Conservation (phyloP, 1,140 invertebrate species). For the Stegodyphus mimosarum region DNA sequence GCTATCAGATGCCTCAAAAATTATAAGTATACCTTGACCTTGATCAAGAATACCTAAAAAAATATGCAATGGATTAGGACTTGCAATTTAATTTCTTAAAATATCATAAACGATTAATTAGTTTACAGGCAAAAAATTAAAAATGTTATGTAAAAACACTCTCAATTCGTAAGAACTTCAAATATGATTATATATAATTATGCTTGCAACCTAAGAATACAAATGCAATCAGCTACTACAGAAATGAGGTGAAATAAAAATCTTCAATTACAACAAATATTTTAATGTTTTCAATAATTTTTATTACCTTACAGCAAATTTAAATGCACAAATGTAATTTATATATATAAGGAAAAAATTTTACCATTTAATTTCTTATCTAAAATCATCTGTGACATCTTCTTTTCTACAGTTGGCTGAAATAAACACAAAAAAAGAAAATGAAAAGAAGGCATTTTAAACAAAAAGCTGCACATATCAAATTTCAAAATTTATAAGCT, state of each 20-base stretch:
- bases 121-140: too few relatives aligned
- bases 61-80: background rate
- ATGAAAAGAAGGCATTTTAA: constrained; percentile 12
- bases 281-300: too few relatives aligned
- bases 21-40: constrained; percentile 95
- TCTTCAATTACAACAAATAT: too few relatives aligned
- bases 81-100: too few relatives aligned
- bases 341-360: constrained; percentile 23
- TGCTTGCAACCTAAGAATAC: too few relatives aligned
- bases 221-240: too few relatives aligned
- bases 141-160: too few relatives aligned
- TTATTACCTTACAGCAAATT: too few relatives aligned
- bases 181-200: too few relatives aligned
- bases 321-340: background rate
- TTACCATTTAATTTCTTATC: constrained; percentile 90
- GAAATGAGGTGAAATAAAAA: too few relatives aligned
- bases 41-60: constrained; percentile 93
- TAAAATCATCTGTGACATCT: constrained; percentile 99
- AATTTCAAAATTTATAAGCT: background rate
- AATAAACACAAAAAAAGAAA: constrained; percentile 40
- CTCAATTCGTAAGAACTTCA: too few relatives aligned
- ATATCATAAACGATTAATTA: too few relatives aligned
- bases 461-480: constrained; percentile 3
- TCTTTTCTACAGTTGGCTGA: constrained; percentile 94
- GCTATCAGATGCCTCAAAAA: constrained; percentile 92